A percentile compares a stretch with the other conserved stretches of the same genome.
Conservation (phyloP, 1,140 invertebrate genomes). For the Latrodectus geometricus region DNA sequence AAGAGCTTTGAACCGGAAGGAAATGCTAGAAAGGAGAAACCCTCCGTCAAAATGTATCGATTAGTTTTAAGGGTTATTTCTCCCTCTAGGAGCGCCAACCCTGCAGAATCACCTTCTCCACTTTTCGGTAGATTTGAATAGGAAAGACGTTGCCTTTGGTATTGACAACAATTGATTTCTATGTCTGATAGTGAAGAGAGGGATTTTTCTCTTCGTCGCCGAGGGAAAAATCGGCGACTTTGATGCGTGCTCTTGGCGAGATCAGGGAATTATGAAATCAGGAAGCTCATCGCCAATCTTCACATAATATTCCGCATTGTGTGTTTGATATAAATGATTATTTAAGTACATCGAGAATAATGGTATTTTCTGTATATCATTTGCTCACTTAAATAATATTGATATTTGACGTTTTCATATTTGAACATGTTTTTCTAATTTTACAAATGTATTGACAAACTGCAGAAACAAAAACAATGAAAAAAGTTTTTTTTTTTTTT, state of each 20-base stretch:
- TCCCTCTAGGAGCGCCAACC: conserved; percentile 28
- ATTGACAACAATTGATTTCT: conserved; percentile 55
- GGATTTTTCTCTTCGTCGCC: background rate
- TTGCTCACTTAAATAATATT: too few species aligned
- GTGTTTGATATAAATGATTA: too few species aligned
- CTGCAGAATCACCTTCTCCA: conserved; percentile 12
- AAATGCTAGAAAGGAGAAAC: conserved; percentile 1
- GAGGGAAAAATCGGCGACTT: background rate
- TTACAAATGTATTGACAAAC: too few species aligned
- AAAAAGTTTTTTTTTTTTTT: too few species aligned
- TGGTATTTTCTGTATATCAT: too few species aligned
- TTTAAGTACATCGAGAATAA: too few species aligned
- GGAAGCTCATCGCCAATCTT: too few species aligned
- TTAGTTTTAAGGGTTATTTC: conserved; percentile 51
- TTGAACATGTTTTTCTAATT: too few species aligned
- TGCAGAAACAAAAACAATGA: too few species aligned
- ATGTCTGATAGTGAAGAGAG: conserved; percentile 19
- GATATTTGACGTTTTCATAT: too few species aligned
- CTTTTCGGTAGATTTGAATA: conserved; percentile 38
- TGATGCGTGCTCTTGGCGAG: background rate
- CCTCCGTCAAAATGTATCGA: conserved; percentile 58
- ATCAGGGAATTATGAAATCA: too few species aligned
- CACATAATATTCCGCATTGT: too few species aligned
- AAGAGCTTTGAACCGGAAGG: conserved; percentile 15
- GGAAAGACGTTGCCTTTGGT: conserved; percentile 18